Conservation (phyloP, 2,888 invertebrate genomes). For the Chouioia cunea region DNA sequence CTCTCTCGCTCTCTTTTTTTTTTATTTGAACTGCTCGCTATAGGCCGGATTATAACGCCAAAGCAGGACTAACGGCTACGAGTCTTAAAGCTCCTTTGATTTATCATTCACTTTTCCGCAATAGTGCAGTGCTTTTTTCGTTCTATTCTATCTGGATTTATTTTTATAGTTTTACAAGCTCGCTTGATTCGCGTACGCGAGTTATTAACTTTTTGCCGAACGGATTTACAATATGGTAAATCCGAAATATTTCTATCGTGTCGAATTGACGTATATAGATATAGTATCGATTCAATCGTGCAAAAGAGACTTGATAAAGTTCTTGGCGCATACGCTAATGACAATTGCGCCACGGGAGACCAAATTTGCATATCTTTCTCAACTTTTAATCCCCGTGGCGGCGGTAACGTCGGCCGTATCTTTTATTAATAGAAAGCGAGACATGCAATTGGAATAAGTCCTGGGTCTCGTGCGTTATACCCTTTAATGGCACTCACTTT, state of each 20-base stretch:
- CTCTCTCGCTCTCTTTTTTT: constrained; percentile 19
- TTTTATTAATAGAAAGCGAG: constrained; percentile 45
- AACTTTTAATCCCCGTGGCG: constrained; percentile 59
- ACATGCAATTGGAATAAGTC: constrained; percentile 18
- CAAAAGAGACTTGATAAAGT: too few relatives aligned
- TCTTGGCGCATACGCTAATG: constrained; percentile 55
- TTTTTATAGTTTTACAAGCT: neutral
- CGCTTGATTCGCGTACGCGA: neutral
- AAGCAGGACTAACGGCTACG: constrained; percentile 43
- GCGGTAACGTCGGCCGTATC: neutral
- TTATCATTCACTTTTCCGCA: constrained; percentile 46
- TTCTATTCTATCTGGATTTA: neutral
- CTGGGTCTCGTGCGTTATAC: constrained; percentile 47
- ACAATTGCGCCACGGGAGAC: constrained; percentile 60
- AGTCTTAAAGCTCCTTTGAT: constrained; percentile 47
- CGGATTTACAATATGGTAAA: neutral
- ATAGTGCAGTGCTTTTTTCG: constrained; percentile 4
- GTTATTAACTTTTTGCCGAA: constrained; percentile 35
- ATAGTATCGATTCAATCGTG: too few relatives aligned
- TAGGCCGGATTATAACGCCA: constrained; percentile 44
- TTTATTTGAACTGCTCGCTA: constrained; percentile 36
- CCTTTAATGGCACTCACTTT: constrained; percentile 61
- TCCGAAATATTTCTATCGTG: neutral
- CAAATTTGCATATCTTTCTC: constrained; percentile 66
- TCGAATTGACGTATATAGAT: neutral